A percentile compares a stretch with the other conserved stretches of the same genome.
These are phyloP conservation scores for Drosophila mojavensis DNA, from an alignment of 1,140 invertebrate species.

Conservation along the genomic window DNA sequence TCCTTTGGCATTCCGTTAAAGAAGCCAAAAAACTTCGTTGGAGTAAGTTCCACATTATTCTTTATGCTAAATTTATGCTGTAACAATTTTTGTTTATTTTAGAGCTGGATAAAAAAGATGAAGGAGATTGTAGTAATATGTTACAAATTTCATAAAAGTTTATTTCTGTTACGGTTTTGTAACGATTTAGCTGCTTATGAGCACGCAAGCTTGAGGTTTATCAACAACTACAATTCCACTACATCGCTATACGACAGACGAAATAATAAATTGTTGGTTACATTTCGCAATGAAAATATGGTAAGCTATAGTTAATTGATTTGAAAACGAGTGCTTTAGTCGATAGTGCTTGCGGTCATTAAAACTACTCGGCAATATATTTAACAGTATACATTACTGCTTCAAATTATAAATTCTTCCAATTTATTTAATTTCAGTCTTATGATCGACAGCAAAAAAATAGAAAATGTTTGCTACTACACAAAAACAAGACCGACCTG, in stretches of 20 bases:
- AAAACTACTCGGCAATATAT: no score
- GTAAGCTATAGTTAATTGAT: constrained; percentile 65
- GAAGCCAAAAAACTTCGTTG: constrained; percentile 85
- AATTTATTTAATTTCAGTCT: constrained; percentile 46
- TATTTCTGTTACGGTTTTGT: constrained; percentile 89
- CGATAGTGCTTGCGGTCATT: no score
- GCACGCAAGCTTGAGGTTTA: constrained; percentile 87
- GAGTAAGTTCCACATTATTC: constrained; percentile 77
- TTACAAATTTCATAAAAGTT: constrained; percentile 89
- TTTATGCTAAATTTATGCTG: background rate
- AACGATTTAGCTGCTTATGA: constrained; percentile 88
- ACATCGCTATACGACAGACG: constrained; percentile 88
- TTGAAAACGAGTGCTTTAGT: no score
- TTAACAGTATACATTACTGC: no score
- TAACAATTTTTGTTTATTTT: constrained; percentile 11
- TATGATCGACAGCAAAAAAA: constrained; percentile 78
- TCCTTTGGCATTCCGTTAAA: constrained; percentile 87
- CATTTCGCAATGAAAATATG: constrained; percentile 90
- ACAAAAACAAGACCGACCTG: constrained; percentile 77
- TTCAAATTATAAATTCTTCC: no score
- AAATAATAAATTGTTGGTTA: constrained; percentile 88
- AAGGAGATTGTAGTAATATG: constrained; percentile 88
- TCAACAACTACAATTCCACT: constrained; percentile 90
- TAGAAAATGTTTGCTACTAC: constrained; percentile 74
- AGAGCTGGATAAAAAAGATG: constrained; percentile 87